Conservation (phyloP, 2,113 vertebrate genomes). For the Eurystomus gularis region DNA sequence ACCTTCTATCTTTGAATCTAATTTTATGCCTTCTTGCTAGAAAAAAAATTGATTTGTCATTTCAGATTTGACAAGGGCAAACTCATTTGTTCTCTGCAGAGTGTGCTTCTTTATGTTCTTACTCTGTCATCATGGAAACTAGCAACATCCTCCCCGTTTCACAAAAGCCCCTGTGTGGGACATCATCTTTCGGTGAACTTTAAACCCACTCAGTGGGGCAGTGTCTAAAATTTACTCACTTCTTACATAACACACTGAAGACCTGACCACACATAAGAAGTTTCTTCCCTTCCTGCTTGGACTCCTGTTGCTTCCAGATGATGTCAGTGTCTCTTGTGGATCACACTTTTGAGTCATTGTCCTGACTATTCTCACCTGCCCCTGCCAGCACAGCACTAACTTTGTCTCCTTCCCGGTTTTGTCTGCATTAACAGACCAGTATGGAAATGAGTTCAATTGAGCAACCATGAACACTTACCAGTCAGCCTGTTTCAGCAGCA, state of each 20-base stretch:
- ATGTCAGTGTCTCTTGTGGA: not conserved
- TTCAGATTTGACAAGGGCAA: not conserved
- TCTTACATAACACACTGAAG: not conserved
- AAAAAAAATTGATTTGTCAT: not conserved
- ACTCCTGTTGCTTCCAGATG: not conserved
- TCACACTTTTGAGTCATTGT: not conserved
- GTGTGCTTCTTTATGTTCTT: not conserved
- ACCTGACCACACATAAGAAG: not conserved
- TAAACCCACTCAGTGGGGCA: not conserved
- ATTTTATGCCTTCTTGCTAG: not conserved
- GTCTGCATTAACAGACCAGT: not conserved
- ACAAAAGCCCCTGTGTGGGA: not conserved
- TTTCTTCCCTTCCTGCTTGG: not conserved
- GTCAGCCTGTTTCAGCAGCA: not conserved
- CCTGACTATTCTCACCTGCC: not conserved
- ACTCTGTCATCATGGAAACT: not conserved
- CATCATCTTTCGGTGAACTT: not conserved
- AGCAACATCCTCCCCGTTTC: not conserved
- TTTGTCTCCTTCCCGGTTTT: not conserved
- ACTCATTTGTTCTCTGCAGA: not conserved
- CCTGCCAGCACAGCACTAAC: not conserved
- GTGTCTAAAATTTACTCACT: not conserved
- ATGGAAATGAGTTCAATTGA: not conserved
- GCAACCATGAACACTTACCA: not conserved
- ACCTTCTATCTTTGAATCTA: not conserved